Base-by-base conservation (phyloP, 2,113 vertebrate species). In the Spheniscus mendiculus region DNA sequence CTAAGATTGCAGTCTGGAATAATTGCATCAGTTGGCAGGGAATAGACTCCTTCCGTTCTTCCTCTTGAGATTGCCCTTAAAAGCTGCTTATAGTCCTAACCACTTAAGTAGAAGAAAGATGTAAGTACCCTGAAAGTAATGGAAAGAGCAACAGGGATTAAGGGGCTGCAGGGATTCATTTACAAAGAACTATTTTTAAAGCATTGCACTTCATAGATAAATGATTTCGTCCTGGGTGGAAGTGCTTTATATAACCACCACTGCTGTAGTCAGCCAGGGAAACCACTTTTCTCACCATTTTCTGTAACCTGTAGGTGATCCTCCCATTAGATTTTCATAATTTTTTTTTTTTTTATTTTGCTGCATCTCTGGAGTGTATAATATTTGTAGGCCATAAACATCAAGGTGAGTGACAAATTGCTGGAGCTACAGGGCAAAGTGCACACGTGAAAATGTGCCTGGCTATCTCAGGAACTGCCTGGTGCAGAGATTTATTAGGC, bases 61-160 rank as follows among this genome's bases (percentile, higher is more conserved):
- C 63, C 40, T 72, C 85, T 82, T 92, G 96, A 97, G 83, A 95
- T 55, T 95, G 83, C 67, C 96, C 59, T 93, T 95, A 89, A 94
- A 97, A 97, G 94, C 96, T 97, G 83, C 95, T 97, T 97, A 95
- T 62, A 84, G 80, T 89, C 80, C 94, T 94, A 97, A 81, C 90
- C 67, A 82, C 83, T 94, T 96, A 94, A 95, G 92, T 18, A 91
- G 50, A 86, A 95, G 92, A 92, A 96, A 93, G 89, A 92, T 93
- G 18, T 81, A 96, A 97, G 90, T 93, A 95, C 69, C n/a, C 77
- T 90, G 69, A 94, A 95, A 96, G 94, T 78, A 97, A 71, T 76
- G 86, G 92, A 93, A 97, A 96, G 94, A 96, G 76, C 92, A 97
- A 89, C 88, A 92, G 59, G 79, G 96, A 95, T 96, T 94, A 95